Percentiles rank a stretch among this genome's conserved stretches.
These are phyloP conservation scores for Eledona agricola DNA, from an alignment of 2,888 invertebrate genomes.

Conservation along the genomic window DNA sequence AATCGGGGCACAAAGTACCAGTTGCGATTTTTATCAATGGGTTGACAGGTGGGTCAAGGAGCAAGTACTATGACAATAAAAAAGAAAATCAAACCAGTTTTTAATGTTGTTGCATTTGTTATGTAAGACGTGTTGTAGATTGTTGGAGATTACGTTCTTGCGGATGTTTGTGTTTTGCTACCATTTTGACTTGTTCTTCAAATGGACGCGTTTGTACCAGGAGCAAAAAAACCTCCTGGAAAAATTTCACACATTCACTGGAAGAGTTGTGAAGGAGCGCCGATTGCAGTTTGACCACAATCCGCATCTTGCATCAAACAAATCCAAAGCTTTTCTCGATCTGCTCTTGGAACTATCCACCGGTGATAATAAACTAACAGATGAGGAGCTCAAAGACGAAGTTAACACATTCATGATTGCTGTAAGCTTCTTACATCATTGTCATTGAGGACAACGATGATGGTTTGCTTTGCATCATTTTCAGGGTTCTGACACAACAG, in stretches of 20 bases:
- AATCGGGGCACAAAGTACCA: conserved; percentile 68
- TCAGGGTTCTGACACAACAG: conserved; percentile 39
- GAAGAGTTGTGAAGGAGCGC: background rate
- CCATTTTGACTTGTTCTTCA: conserved; percentile 7
- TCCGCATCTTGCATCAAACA: background rate
- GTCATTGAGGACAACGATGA: too few species aligned
- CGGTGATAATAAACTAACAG: conserved; percentile 28
- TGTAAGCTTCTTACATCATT: conserved; percentile 34
- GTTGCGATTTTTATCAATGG: conserved; percentile 64
- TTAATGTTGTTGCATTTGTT: background rate
- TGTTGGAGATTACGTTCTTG: conserved; percentile 6
- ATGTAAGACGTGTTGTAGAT: background rate
- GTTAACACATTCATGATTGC: conserved; percentile 37
- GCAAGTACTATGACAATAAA: background rate
- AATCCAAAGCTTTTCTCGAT: conserved; percentile 3
- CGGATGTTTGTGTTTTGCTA: conserved; percentile 5
- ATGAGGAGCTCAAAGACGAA: conserved; percentile 37
- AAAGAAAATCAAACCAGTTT: background rate
- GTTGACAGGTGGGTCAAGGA: conserved; percentile 40
- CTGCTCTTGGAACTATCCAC: background rate
- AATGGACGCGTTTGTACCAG: conserved; percentile 1
- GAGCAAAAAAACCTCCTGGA: background rate
- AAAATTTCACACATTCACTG: conserved; percentile 2
- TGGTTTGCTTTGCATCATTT: conserved; percentile 7
- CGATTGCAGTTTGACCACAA: background rate